A percentile compares a stretch with the other conserved stretches of the same genome.
Evolutionary conservation across 2,888 invertebrate species (phyloP).

Genomic region (Ypsolopha scabrella): DNA sequence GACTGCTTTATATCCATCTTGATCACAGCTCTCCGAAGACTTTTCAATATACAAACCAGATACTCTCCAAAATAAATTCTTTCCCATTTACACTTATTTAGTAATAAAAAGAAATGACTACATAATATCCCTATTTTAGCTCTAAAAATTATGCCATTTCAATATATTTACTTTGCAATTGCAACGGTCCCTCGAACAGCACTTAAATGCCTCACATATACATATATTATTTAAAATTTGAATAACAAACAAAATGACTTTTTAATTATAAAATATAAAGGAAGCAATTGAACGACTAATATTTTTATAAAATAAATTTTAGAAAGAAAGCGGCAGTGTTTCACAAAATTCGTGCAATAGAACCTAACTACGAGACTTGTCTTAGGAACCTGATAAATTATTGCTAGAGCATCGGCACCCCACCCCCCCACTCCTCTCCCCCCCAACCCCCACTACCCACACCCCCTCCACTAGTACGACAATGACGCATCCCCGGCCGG

Average conservation of each 20-base stretch:
- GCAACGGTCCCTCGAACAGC: conserved; percentile 70
- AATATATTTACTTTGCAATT: conserved; percentile 69
- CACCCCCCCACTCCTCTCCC: conserved; percentile 29
- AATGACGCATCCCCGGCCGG: conserved; percentile 26
- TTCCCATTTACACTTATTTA: conserved; percentile 61
- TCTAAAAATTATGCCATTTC: conserved; percentile 70
- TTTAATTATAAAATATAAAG: conserved; percentile 39
- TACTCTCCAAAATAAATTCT: conserved; percentile 67
- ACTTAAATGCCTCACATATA: conserved; percentile 66
- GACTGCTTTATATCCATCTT: conserved; percentile 68
- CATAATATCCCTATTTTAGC: conserved; percentile 62
- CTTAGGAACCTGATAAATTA: conserved; percentile 71
- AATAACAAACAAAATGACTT: conserved; percentile 57
- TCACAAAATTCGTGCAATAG: conserved; percentile 66
- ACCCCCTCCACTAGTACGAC: conserved; percentile 21
- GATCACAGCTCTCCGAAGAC: conserved; percentile 69
- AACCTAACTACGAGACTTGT: conserved; percentile 68
- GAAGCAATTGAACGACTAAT: conserved; percentile 52
- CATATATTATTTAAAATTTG: conserved; percentile 23
- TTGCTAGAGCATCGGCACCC: conserved; percentile 60
- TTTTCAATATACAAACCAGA: conserved; percentile 61
- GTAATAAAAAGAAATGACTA: conserved; percentile 64
- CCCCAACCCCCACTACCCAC: conserved; percentile 19
- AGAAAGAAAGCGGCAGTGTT: conserved; percentile 66
- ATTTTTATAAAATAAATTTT: conserved; percentile 38